These are phyloP conservation scores for Syngnathus scovelli DNA, from an alignment of 2,113 vertebrate genomes.

Conservation along the genomic window DNA sequence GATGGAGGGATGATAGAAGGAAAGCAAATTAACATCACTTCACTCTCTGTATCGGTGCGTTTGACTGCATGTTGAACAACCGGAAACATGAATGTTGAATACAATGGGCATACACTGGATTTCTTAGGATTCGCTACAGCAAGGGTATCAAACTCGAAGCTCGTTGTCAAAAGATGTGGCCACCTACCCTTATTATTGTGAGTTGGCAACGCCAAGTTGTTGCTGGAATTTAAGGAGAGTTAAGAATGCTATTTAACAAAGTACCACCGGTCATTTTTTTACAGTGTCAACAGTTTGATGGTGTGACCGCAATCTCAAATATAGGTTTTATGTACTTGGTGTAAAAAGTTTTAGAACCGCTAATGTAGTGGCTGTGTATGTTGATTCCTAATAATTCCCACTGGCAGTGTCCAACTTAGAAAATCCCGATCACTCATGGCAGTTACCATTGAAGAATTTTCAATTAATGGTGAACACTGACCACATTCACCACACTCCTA, in stretches of 20 bases:
- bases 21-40: slow-evolving; percentile 2
- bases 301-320: no score
- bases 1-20: slow-evolving; percentile 17
- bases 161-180: neutral
- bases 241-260: no score
- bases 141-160: neutral
- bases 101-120: neutral
- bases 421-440: neutral
- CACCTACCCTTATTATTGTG: neutral
- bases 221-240: neutral
- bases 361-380: neutral
- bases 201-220: neutral
- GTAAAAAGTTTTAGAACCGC: neutral
- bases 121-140: neutral
- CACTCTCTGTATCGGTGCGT: neutral
- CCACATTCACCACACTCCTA: neutral
- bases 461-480: neutral
- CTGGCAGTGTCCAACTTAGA: neutral
- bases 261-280: no score
- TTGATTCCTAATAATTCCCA: neutral
- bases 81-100: neutral
- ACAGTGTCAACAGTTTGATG: no score
- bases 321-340: neutral
- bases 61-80: neutral
- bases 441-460: neutral